These are phyloP conservation scores for Sphecodes monilicornis DNA, from an alignment of 2,888 invertebrate genomes.

Conservation along the genomic window DNA sequence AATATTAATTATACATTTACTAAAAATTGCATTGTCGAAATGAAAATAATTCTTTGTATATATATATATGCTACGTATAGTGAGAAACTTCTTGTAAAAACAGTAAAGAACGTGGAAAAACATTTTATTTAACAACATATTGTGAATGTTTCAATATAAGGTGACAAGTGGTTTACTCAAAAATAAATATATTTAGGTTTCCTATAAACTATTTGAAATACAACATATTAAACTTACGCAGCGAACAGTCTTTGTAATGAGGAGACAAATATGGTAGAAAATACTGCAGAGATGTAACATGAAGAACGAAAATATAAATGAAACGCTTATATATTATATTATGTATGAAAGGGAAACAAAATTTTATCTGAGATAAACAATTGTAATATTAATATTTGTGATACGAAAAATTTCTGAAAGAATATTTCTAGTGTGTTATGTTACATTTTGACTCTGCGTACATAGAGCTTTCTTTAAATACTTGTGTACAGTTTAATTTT, in stretches of 20 bases:
- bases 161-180: conserved; percentile 42
- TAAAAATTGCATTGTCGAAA: conserved; percentile 57
- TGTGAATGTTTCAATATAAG: conserved; percentile 65
- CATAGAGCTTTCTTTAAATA: conserved; percentile 51
- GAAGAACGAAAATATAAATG: conserved; percentile 73
- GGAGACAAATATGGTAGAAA: conserved; percentile 68
- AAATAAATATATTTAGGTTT: conserved; percentile 43
- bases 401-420: conserved; percentile 71
- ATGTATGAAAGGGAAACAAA: conserved; percentile 75
- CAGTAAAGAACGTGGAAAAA: conserved; percentile 54
- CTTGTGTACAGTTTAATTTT: conserved; percentile 65
- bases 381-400: conserved; percentile 77
- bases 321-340: conserved; percentile 80
- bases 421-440: conserved; percentile 59
- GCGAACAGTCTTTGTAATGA: conserved; percentile 58
- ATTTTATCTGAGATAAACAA: conserved; percentile 75
- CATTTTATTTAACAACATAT: conserved; percentile 73
- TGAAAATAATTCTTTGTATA: conserved; percentile 69
- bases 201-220: conserved; percentile 45
- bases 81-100: conserved; percentile 70
- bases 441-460: conserved; percentile 64
- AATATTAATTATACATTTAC: conserved; percentile 65
- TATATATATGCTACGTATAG: conserved; percentile 57
- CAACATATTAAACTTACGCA: conserved; percentile 39
- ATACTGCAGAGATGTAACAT: conserved; percentile 71